Conservation (phyloP, 1,140 invertebrate species). For the Tetranychus urticae region DNA sequence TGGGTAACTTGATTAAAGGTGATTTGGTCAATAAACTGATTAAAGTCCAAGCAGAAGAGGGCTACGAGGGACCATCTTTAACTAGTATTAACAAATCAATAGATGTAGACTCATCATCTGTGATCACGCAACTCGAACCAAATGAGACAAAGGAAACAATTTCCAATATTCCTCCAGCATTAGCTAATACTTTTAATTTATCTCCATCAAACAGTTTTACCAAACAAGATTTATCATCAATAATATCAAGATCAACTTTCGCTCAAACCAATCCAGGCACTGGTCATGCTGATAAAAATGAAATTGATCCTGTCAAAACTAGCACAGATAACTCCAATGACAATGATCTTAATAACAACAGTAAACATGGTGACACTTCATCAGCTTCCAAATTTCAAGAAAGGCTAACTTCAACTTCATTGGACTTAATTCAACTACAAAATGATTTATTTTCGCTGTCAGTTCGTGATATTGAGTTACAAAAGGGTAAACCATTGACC, state of each 20-base stretch:
- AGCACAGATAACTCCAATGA: too few species aligned
- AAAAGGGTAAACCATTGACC: constrained; percentile 51
- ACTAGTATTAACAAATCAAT: not conserved
- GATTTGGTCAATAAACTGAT: constrained; percentile 33
- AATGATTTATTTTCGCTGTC: constrained; percentile 28
- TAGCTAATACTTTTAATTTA: not conserved
- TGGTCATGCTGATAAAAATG: not conserved
- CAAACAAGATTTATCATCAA: not conserved
- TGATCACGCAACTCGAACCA: too few species aligned
- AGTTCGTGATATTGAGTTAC: constrained; percentile 47
- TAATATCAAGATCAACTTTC: not conserved
- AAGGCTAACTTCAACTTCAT: constrained; percentile 5
- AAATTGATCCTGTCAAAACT: not conserved
- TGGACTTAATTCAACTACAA: constrained; percentile 4
- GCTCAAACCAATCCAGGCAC: not conserved
- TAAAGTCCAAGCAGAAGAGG: constrained; percentile 33
- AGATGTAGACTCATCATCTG: not conserved
- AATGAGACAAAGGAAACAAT: not conserved
- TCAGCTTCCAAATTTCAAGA: constrained; percentile 1
- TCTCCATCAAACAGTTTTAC: not conserved
- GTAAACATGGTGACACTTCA: not conserved
- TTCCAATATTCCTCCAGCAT: not conserved
- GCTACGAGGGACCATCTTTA: not conserved
- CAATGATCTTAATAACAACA: too few species aligned
- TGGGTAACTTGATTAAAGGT: constrained; percentile 27